Conservation (phyloP, 2,888 invertebrate genomes). For the Leucophenga montana region DNA sequence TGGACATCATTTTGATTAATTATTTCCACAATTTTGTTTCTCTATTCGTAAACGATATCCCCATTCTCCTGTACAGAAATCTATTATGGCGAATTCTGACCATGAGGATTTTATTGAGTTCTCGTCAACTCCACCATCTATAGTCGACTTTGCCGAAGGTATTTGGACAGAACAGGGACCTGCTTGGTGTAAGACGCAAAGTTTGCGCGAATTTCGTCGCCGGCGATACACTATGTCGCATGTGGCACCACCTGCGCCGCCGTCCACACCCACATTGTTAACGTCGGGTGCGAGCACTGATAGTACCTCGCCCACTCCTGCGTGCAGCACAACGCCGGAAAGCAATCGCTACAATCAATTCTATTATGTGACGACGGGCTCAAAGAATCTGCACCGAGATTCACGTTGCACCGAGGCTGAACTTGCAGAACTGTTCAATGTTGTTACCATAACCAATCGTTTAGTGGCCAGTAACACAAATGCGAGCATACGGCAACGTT, state of each 20-base stretch:
- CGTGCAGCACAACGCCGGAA: slow-evolving; percentile 50
- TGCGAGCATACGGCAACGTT: slow-evolving; percentile 40
- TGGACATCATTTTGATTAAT: no score
- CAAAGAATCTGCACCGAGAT: slow-evolving; percentile 60
- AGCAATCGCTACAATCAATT: slow-evolving; percentile 58
- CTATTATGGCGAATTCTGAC: slow-evolving; percentile 25
- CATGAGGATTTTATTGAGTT: slow-evolving; percentile 20
- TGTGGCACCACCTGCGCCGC: slow-evolving; percentile 66
- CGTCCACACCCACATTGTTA: slow-evolving; percentile 68
- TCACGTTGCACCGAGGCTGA: slow-evolving; percentile 68
- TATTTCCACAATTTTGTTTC: neutral
- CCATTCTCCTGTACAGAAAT: neutral
- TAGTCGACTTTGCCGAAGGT: neutral
- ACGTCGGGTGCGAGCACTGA: slow-evolving; percentile 51
- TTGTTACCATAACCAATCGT: slow-evolving; percentile 66
- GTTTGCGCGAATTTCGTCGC: slow-evolving; percentile 31
- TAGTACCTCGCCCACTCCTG: slow-evolving; percentile 48
- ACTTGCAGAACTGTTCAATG: slow-evolving; percentile 66
- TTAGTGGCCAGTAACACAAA: slow-evolving; percentile 41
- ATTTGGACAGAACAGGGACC: slow-evolving; percentile 15
- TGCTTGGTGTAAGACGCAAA: slow-evolving; percentile 19
- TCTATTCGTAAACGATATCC: neutral
- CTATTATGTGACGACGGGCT: slow-evolving; percentile 58
- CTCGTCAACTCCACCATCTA: slow-evolving; percentile 8
- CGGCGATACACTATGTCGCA: slow-evolving; percentile 70